phyloP scores from a whole-genome alignment of 2,113 vertebrate genomes.

The Pterophyllum scalare region DNA sequence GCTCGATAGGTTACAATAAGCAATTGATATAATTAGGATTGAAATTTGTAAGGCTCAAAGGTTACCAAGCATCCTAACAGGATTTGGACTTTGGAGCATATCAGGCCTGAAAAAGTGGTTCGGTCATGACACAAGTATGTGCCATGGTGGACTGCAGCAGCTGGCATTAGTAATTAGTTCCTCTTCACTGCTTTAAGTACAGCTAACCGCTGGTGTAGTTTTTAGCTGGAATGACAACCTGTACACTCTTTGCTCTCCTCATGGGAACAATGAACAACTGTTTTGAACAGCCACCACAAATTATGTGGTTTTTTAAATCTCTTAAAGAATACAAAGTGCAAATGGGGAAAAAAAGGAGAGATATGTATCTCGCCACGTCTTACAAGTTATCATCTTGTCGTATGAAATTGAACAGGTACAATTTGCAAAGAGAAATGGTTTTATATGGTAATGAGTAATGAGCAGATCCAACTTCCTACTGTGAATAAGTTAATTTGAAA shows the following conservation, averaged over 20 bases:
- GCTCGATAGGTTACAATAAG: background rate
- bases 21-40: background rate
- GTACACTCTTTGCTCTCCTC: background rate
- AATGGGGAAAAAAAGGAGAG: background rate
- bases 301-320: background rate
- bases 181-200: slow-evolving; percentile 20
- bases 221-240: slow-evolving; percentile 24
- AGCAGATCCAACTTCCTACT: background rate
- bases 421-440: background rate
- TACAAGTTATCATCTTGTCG: background rate
- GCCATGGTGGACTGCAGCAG: slow-evolving; percentile 19
- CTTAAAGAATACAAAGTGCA: background rate
- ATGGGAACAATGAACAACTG: slow-evolving; percentile 25
- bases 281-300: background rate
- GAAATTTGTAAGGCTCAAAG: background rate
- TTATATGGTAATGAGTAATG: background rate
- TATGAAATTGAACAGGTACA: background rate
- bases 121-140: slow-evolving; percentile 17
- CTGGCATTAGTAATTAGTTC: slow-evolving; percentile 40
- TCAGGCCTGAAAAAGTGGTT: background rate
- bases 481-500: background rate
- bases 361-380: background rate
- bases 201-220: slow-evolving; percentile 9
- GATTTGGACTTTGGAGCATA: background rate
- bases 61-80: background rate